These are phyloP conservation scores for Colostygia pectinataria DNA, from an alignment of 2,888 invertebrate genomes.

Conservation along the genomic window DNA sequence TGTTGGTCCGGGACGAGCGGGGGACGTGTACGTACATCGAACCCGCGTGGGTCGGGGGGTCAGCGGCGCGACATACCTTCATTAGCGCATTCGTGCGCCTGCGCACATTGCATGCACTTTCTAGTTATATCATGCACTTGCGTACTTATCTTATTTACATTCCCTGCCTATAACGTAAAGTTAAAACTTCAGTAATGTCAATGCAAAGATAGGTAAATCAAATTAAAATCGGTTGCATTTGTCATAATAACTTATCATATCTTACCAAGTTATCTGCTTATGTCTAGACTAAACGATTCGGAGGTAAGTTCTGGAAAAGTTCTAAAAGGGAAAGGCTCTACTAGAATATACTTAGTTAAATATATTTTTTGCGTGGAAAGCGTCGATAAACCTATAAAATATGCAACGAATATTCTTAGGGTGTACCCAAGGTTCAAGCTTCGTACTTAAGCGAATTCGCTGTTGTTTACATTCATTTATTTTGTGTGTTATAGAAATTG, in stretches of 20 bases:
- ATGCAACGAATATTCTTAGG: conserved; percentile 55
- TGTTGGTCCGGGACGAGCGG: conserved; percentile 34
- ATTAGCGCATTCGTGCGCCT: conserved; percentile 67
- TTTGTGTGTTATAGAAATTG: conserved; percentile 30
- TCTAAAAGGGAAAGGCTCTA: neutral
- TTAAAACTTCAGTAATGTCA: too few relatives aligned
- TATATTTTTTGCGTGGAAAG: conserved; percentile 54
- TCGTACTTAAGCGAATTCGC: conserved; percentile 46
- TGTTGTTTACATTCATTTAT: conserved; percentile 32
- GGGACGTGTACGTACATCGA: conserved; percentile 63
- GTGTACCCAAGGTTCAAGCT: conserved; percentile 49
- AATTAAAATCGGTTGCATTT: too few relatives aligned
- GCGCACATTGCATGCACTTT: conserved; percentile 39
- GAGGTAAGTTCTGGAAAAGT: neutral
- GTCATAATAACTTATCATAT: too few relatives aligned
- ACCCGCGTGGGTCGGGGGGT: conserved; percentile 81
- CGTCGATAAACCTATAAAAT: conserved; percentile 57
- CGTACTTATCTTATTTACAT: conserved; percentile 7
- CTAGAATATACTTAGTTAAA: conserved; percentile 42
- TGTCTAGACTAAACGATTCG: conserved; percentile 6
- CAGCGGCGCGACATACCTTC: conserved; percentile 75
- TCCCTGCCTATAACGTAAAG: conserved; percentile 20
- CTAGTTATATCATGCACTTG: conserved; percentile 34
- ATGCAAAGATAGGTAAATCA: too few relatives aligned
- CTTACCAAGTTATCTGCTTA: neutral